Conservation (phyloP, 2,888 invertebrate genomes). For the Platynereis dumerilii region DNA sequence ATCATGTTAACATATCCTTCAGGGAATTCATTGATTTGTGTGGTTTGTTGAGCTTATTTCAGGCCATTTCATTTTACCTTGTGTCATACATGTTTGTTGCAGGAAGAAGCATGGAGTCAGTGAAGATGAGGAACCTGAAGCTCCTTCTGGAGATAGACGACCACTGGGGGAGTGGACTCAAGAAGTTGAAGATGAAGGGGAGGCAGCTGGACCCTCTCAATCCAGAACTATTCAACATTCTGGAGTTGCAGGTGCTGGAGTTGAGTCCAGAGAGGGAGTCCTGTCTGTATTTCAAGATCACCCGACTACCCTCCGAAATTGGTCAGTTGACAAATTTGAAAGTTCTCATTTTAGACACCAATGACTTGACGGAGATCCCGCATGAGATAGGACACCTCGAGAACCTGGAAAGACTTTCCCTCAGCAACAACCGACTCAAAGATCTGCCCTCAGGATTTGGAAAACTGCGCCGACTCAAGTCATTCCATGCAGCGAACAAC, state of each 20-base stretch:
- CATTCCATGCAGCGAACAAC: slow-evolving; percentile 63
- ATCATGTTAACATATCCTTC: too few relatives aligned
- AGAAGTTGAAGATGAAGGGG: slow-evolving; percentile 56
- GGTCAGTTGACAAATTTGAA: slow-evolving; percentile 54
- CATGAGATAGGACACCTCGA: slow-evolving; percentile 52
- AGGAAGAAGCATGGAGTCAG: neutral
- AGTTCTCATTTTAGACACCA: slow-evolving; percentile 60
- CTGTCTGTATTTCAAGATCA: slow-evolving; percentile 56
- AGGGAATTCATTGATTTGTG: too few relatives aligned
- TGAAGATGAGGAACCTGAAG: slow-evolving; percentile 36
- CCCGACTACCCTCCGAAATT: slow-evolving; percentile 51
- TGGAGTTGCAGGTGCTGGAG: slow-evolving; percentile 60
- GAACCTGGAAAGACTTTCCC: slow-evolving; percentile 56
- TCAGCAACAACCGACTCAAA: slow-evolving; percentile 58
- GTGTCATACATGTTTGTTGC: too few relatives aligned
- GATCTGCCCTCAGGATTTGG: slow-evolving; percentile 50
- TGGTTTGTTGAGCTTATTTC: too few relatives aligned
- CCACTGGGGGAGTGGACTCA: slow-evolving; percentile 49
- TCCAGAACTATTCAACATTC: slow-evolving; percentile 52
- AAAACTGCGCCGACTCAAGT: slow-evolving; percentile 48
- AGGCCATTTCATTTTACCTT: too few relatives aligned
- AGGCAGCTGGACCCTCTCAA: slow-evolving; percentile 54
- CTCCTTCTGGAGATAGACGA: slow-evolving; percentile 54
- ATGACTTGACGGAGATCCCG: slow-evolving; percentile 53
- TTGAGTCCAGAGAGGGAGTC: slow-evolving; percentile 61